Evolutionary conservation across 2,113 vertebrate genomes (phyloP).

Genomic region (Poeciliopsis occidentalis): DNA sequence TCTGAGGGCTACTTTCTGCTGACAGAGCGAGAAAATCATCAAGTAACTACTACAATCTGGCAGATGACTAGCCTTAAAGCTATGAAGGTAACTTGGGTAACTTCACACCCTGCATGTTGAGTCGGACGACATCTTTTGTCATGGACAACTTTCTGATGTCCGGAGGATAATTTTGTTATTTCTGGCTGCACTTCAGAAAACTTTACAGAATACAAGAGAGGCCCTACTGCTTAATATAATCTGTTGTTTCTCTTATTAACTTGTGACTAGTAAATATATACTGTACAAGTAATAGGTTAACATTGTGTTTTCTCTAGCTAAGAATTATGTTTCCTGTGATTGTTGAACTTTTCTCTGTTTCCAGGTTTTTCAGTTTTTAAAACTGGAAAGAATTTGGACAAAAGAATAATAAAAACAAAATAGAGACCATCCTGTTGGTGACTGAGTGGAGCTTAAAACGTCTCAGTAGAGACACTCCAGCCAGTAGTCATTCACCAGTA

Average conservation of each 20-base stretch:
- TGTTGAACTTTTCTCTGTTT: conserved; percentile 11
- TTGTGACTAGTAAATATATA: background rate
- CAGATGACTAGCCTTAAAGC: background rate
- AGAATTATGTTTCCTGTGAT: background rate
- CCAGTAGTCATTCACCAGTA: too few relatives aligned
- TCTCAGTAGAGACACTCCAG: too few relatives aligned
- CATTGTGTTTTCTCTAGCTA: too few relatives aligned
- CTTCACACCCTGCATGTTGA: background rate
- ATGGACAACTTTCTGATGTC: background rate
- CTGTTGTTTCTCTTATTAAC: background rate
- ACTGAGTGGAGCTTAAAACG: too few relatives aligned
- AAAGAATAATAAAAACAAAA: too few relatives aligned
- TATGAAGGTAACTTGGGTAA: background rate
- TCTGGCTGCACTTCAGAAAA: background rate
- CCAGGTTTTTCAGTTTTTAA: too few relatives aligned
- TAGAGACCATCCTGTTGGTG: too few relatives aligned
- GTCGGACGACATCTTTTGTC: background rate
- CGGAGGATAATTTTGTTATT: background rate
- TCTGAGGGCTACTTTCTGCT: background rate
- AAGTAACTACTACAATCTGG: background rate
- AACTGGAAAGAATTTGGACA: too few relatives aligned
- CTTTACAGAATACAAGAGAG: background rate
- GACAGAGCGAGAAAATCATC: conserved; percentile 1
- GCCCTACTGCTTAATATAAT: background rate
- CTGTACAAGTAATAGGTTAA: background rate